Base-by-base conservation (phyloP, 2,113 vertebrate genomes). In the Climacteris rufus region DNA sequence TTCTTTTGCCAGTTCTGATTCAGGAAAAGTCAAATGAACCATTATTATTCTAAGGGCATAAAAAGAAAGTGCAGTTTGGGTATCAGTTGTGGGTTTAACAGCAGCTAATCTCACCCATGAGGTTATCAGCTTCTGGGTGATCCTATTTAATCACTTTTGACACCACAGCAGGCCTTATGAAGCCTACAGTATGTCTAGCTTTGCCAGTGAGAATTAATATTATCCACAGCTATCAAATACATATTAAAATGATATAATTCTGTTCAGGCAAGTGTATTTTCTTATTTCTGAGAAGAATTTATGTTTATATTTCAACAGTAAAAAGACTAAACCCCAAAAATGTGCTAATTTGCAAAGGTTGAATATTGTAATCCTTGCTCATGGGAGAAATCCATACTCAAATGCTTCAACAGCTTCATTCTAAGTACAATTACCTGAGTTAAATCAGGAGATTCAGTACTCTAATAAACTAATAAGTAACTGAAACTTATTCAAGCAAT, bases 41-140 rank as follows among this genome's bases (percentile, higher is more conserved):
- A 23, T 88, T 89, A 79, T 80, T 20, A 74, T 91, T 95, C 57
- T n/a, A 80, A 61, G 4, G 13, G 6, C 35, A 54, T 87, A 77
- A 74, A 87, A 81, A 71, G n/a, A 83, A 95, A 96, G 27, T 75
- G 44, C 31, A 69, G 47, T 81, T 92, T 92, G 33, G 59, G 37
- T 87, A 96, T 86, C 33, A 71, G 11, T 82, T 97, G 63, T 72
- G 83, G 60, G 54, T 90, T 95, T 91, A 93, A 68, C 68, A 91
- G 81, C 33, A 87, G n/a, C 77, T 79, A 52, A 94, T 91, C 83
- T 95, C 88, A 87, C 57, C 53, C 79, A 61, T 60, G 63, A 93
- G 82, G 24, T 86, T 96, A 91, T 86, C 49, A 66, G 65, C 54
- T 94, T 70, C 35, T 57, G 50, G 44, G 60, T 57, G 72, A 94